Evolutionary conservation across 37 sponge, comb jelly and placozoan species (phyloP), one percentile per base, ranked within the genome.

Genomic region (Petrosia ficiformis): DNA sequence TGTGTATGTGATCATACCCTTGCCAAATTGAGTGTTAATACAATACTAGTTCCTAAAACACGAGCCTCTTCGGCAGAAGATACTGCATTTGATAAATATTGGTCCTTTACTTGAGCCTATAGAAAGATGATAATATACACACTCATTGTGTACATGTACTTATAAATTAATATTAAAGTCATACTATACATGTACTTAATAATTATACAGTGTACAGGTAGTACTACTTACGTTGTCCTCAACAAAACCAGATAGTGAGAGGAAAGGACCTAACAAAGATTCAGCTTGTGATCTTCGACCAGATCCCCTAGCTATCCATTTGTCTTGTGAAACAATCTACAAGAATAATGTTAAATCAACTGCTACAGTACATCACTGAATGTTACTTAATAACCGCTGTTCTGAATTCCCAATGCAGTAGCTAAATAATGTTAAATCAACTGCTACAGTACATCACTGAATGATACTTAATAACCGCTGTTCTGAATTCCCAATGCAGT

Each of bases 181-280:
- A n/a, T n/a, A n/a, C n/a, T n/a, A n/a, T n/a, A n/a, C n/a, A n/a
- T n/a, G n/a, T n/a, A n/a, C n/a, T n/a, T n/a, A n/a, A n/a, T n/a
- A n/a, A n/a, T n/a, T n/a, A n/a, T n/a, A n/a, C n/a, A n/a, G n/a
- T n/a, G n/a, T n/a, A n/a, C n/a, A n/a, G n/a, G n/a, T n/a, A n/a
- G n/a, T n/a, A 48, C 8, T 48, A 48, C 54, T 19, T 2, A 71
- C 61, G 28, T 33, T 64, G 38, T 86, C 86, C 0, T 85, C 79
- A n/a, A 80, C 24, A 32, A 90, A 37, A 1, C 80, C 83, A 4
- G 87, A 81, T 39, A 90, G 74, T 14, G 79, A 31, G n/a, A 90
- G 68, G 44, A 90, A 90, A 0, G 91, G 91, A 16, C 91, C 91
- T 1, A 90, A 65, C 8, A 82, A 41, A 5, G 82, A 34, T 26